phyloP scores from a whole-genome alignment of 2,797 vertebrate species.

The Falco novaeseelandiae region DNA sequence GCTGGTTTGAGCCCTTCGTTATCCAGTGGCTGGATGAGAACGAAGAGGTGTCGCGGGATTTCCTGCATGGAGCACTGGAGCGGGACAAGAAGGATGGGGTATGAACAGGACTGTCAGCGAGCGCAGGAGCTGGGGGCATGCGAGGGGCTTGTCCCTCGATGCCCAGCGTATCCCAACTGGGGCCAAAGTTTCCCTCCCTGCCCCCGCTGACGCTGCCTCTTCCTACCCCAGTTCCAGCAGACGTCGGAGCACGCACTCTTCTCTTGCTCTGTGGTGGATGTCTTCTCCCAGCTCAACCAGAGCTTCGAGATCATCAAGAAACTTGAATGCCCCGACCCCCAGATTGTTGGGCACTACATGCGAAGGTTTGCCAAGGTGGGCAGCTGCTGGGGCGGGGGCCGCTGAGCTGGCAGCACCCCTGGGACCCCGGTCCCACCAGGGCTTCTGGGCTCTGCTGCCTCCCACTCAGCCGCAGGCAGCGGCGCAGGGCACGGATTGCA shows the following conservation, averaged over 20 bases:
- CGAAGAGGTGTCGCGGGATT: slow-evolving; percentile 96
- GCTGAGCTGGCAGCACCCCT: background rate
- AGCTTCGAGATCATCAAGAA: slow-evolving; percentile 99
- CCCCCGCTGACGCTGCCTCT: background rate
- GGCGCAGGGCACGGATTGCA: background rate
- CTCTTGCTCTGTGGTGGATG: slow-evolving; percentile 97
- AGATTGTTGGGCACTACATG: slow-evolving; percentile 98
- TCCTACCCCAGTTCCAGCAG: slow-evolving; percentile 89
- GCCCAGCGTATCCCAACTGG: background rate
- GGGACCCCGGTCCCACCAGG: too few relatives aligned
- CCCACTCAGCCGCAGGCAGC: background rate
- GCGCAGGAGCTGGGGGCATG: accelerated
- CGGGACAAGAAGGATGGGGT: slow-evolving; percentile 99
- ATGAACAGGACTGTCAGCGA: background rate
- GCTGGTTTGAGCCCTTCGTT: slow-evolving; percentile 98
- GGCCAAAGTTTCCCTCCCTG: background rate
- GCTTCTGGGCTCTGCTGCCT: background rate
- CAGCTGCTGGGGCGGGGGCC: background rate
- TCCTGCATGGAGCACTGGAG: slow-evolving; percentile 94
- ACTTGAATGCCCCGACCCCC: slow-evolving; percentile 95
- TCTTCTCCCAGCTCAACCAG: slow-evolving; percentile 99
- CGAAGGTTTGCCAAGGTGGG: slow-evolving; percentile 95
- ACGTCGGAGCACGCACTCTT: slow-evolving; percentile 97
- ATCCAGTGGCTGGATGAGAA: slow-evolving; percentile 99
- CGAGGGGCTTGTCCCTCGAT: background rate